These are phyloP conservation scores for Heterocephalus glaber DNA, from an alignment of 2,113 vertebrate genomes.

Conservation along the genomic window DNA sequence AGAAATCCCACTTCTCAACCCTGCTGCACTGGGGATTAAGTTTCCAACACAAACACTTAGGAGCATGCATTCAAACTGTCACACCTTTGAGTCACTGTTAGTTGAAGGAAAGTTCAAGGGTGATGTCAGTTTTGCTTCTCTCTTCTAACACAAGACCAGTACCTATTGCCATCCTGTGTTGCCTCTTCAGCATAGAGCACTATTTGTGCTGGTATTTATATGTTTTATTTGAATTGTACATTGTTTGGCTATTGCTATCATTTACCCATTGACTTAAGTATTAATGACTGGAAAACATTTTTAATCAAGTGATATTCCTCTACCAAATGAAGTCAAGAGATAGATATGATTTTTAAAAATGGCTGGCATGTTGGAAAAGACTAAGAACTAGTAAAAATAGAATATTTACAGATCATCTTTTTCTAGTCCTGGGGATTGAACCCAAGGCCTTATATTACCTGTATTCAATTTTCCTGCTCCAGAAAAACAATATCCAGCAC, in stretches of 20 bases:
- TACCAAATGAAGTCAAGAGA: conserved; percentile 8
- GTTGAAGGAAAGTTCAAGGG: not conserved
- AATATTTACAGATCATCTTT: not conserved
- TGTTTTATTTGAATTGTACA: not conserved
- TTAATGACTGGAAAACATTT: conserved; percentile 21
- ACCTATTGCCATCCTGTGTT: not conserved
- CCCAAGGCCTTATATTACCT: not conserved
- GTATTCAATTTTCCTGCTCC: not conserved
- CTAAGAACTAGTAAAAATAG: not conserved
- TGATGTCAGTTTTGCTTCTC: not conserved
- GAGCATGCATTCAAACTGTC: not conserved
- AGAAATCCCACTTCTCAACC: not conserved
- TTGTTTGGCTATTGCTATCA: not conserved
- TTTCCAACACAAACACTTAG: not conserved
- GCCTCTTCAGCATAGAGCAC: not conserved
- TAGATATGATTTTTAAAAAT: not conserved
- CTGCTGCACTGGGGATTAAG: not conserved
- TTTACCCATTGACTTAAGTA: not conserved
- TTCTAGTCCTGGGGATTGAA: not conserved
- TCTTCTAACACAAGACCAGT: not conserved
- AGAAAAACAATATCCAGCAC: not conserved
- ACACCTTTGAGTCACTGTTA: not conserved
- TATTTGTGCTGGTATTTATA: not conserved
- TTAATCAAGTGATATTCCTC: not conserved
- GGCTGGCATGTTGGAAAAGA: not conserved